Percentiles rank a stretch among this genome's conserved stretches.
Conservation (phyloP, 1,140 invertebrate species). For the Anadara kagoshimensis region DNA sequence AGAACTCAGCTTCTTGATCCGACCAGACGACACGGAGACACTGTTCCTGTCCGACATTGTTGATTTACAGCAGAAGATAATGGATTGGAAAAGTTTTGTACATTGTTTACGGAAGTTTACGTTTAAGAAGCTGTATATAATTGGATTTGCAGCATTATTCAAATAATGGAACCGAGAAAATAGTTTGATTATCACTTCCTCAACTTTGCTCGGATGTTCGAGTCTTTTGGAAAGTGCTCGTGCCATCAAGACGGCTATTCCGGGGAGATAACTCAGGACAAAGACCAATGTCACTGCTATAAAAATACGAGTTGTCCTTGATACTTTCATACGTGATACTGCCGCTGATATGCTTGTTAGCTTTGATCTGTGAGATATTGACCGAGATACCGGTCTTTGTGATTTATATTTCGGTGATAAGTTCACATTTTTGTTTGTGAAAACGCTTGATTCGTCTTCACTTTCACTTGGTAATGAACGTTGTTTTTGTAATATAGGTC, state of each 20-base stretch:
- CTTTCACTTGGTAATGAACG: slow-evolving; percentile 48
- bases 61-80: slow-evolving; percentile 9
- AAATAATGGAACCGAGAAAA: slow-evolving; percentile 66
- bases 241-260: slow-evolving; percentile 53
- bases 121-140: slow-evolving; percentile 70
- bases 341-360: slow-evolving; percentile 13
- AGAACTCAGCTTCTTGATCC: no score
- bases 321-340: slow-evolving; percentile 23
- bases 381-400: no score
- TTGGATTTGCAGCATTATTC: slow-evolving; percentile 68
- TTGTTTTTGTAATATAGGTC: slow-evolving; percentile 5
- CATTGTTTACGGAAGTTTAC: slow-evolving; percentile 58
- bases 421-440: no score
- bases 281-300: slow-evolving; percentile 61
- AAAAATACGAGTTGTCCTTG: slow-evolving; percentile 58
- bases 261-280: slow-evolving; percentile 59
- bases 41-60: no score
- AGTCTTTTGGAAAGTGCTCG: slow-evolving; percentile 42
- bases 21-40: no score
- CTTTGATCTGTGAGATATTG: slow-evolving; percentile 14
- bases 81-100: slow-evolving; percentile 3
- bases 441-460: slow-evolving; percentile 42
- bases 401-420: no score
- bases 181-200: slow-evolving; percentile 52
- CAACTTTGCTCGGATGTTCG: slow-evolving; percentile 25